Conservation (phyloP, 1,140 invertebrate species). For the Penaeus vannamei region DNA sequence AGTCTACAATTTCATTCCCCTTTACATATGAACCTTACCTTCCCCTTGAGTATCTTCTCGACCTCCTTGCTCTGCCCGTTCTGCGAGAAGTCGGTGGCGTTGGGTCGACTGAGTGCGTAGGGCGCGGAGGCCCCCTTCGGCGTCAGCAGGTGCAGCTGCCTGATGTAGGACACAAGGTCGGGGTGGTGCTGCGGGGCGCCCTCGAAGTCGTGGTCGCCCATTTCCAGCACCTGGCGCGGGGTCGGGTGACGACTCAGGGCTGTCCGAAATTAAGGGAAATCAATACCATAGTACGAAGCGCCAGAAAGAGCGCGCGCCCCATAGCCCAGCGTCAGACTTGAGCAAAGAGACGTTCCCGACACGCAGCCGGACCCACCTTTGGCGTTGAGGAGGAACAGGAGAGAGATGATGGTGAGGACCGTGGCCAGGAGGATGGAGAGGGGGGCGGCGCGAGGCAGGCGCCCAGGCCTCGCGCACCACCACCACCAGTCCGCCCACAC, state of each 20-base stretch:
- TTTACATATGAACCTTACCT: slow-evolving; percentile 28
- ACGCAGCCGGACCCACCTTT: slow-evolving; percentile 18
- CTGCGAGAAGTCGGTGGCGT: slow-evolving; percentile 75
- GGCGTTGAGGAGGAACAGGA: slow-evolving; percentile 60
- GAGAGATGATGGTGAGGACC: slow-evolving; percentile 59
- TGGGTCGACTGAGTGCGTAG: slow-evolving; percentile 70
- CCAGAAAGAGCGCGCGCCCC: too few species aligned
- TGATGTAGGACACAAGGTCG: slow-evolving; percentile 81
- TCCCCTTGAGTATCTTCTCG: slow-evolving; percentile 36
- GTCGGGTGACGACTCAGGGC: slow-evolving; percentile 36
- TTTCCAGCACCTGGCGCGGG: slow-evolving; percentile 40
- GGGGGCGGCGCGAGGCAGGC: slow-evolving; percentile 53
- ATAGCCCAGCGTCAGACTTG: too few species aligned
- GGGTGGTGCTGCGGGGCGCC: slow-evolving; percentile 82
- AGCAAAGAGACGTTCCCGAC: too few species aligned
- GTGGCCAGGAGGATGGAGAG: slow-evolving; percentile 59
- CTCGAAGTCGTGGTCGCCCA: slow-evolving; percentile 80
- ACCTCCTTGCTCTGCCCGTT: slow-evolving; percentile 55
- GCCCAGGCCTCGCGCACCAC: slow-evolving; percentile 53
- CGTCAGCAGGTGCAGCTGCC: slow-evolving; percentile 77
- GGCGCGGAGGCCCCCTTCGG: slow-evolving; percentile 71
- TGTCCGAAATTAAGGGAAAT: background rate
- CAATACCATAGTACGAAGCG: background rate
- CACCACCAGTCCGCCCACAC: slow-evolving; percentile 54
- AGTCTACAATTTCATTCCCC: too few species aligned